Evolutionary conservation across 2,113 vertebrate genomes (phyloP).

Genomic region (Callipepla californica): DNA sequence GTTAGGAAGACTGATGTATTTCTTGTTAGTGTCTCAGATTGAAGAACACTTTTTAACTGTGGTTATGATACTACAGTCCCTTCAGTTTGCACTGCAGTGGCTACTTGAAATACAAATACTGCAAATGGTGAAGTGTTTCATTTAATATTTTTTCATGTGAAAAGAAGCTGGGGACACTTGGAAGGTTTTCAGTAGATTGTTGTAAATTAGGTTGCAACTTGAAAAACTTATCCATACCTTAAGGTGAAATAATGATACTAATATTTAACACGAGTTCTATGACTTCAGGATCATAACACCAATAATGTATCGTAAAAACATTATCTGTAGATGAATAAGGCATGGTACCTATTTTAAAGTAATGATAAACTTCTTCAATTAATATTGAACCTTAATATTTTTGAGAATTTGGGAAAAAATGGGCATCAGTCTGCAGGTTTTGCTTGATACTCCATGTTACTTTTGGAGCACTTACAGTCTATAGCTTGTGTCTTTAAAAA

Average conservation of each 20-base stretch:
- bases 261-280: background rate
- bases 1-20: background rate
- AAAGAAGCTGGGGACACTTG: background rate
- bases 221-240: background rate
- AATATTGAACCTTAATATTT: background rate
- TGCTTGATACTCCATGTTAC: background rate
- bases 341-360: background rate
- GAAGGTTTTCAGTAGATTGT: background rate
- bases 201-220: background rate
- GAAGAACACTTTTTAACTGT: background rate
- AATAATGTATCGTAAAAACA: background rate
- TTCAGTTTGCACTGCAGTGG: background rate
- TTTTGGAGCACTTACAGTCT: background rate
- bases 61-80: accelerated
- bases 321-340: background rate
- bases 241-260: background rate
- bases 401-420: background rate
- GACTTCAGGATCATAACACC: background rate
- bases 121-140: background rate
- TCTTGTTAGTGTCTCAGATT: background rate
- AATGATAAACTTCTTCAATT: background rate
- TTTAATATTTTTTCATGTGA: background rate
- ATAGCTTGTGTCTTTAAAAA: background rate
- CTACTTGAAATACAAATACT: background rate
- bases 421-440: background rate